A percentile compares a stretch with the other conserved stretches of the same genome.
Evolutionary conservation across 2,797 vertebrate genomes (phyloP).

Genomic region (Tympanoctomys barrerae): DNA sequence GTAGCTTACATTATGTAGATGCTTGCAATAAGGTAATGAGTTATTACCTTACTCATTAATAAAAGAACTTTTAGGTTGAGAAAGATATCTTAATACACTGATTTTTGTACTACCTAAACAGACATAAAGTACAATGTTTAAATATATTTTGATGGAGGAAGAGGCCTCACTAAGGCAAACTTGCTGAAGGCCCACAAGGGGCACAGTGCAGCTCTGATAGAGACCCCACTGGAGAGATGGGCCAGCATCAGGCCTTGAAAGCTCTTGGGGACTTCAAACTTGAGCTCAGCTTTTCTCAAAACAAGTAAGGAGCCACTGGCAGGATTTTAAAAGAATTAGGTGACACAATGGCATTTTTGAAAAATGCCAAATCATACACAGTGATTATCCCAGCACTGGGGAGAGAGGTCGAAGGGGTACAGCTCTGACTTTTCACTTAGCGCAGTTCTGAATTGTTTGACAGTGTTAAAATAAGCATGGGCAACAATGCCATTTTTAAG

Average conservation of each 20-base stretch:
- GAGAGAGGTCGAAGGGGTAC: background rate
- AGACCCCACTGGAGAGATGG: background rate
- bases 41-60: background rate
- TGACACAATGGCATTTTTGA: background rate
- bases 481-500: background rate
- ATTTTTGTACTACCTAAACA: conserved; percentile 30
- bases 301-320: background rate
- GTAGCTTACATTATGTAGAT: background rate
- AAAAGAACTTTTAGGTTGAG: background rate
- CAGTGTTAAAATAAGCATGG: background rate
- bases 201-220: background rate
- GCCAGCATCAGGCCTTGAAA: background rate
- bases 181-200: background rate
- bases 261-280: background rate
- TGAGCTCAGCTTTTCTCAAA: background rate
- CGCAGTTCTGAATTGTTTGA: background rate
- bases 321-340: background rate
- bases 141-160: background rate
- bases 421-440: background rate
- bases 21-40: background rate
- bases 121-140: background rate
- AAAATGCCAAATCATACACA: background rate
- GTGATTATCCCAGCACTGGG: background rate
- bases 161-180: background rate
- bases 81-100: conserved; percentile 20